Base-by-base conservation (phyloP, 2,113 vertebrate genomes). In the Atlantisia rogersi region DNA sequence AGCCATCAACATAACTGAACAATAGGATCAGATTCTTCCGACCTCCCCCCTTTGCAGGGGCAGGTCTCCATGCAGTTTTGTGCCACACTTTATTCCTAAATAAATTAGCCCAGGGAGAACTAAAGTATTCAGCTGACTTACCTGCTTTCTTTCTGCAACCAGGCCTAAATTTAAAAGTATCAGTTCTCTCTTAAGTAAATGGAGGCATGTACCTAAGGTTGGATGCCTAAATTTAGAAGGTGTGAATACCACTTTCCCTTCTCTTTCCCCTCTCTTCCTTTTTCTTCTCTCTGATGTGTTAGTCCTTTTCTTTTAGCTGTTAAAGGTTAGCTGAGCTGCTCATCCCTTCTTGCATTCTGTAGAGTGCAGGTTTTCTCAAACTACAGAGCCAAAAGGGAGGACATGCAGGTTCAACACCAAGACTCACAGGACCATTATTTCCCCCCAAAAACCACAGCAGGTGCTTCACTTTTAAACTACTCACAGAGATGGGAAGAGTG, bases 201-300 rank as follows among this genome's bases (percentile, higher is more conserved):
- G 10, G 50, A 58, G 24, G 32, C 62, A 87, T 37, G 40, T 90
- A 80, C 39, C 53, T 79, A 60, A 18, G 24, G 62, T 7, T 82
- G 74, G 35, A 90, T 88, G 64, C 20, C 88, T 94, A 96, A 86
- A 94, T 93, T 88, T 83, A 87, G 86, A 80, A 82, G 40, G 63
- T 92, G 74, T 88, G 82, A 96, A 71, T 63, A 83, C 22, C 3
- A 16, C 46, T 40, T 86, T 93, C 67, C 59, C 42, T 26, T 60
- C 9, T 58, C 48, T 78, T 56, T 88, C 81, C 77, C 86, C 10
- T 58, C 50, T 79, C 62, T 89, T 84, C 77, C 83, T 70, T 92
- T 58, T 86, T 84, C 32, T 75, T 58, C 28, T 89, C 59, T 60
- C 35, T 56, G 44, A 82, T 80, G 35, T 52, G 20, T 62, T 60